These are phyloP conservation scores for Umimayanthus chanpuru DNA, from an alignment of 92 coral and sea anemone species.

Conservation along the genomic window DNA sequence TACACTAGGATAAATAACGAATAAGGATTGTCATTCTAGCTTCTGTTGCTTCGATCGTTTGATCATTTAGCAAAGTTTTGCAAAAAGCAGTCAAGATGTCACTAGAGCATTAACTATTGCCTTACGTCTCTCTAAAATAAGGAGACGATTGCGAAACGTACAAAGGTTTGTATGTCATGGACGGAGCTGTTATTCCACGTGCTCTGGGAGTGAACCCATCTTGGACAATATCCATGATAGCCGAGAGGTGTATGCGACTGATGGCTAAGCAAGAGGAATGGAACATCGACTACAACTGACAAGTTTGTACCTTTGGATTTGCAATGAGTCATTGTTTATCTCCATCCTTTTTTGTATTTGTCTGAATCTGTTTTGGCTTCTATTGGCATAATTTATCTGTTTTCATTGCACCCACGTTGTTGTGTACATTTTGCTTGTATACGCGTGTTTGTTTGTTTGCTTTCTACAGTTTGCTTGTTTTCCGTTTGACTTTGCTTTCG, in stretches of 20 bases:
- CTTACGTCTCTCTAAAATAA: not conserved
- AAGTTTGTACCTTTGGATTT: conserved; percentile 55
- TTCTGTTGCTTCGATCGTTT: no score
- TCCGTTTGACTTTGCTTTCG: no score
- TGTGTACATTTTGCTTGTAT: no score
- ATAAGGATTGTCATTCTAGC: no score
- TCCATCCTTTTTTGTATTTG: no score
- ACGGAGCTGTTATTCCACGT: conserved; percentile 60
- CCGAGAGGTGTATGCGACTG: conserved; percentile 65
- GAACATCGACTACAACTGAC: conserved; percentile 52
- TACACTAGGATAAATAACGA: no score
- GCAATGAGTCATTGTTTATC: not conserved
- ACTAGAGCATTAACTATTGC: not conserved
- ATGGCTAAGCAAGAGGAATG: conserved; percentile 60
- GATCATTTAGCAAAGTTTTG: no score
- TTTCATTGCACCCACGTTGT: no score
- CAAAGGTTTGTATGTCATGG: conserved; percentile 61
- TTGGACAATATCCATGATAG: conserved; percentile 56
- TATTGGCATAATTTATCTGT: no score
- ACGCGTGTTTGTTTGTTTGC: no score
- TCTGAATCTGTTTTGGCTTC: no score
- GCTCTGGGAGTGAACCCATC: conserved; percentile 70
- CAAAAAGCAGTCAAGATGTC: not conserved
- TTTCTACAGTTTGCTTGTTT: no score
- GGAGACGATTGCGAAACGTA: conserved; percentile 45